A percentile compares a stretch with the other conserved stretches of the same genome.
These are phyloP conservation scores for Carabus problematicus DNA, from an alignment of 2,888 invertebrate species.

Conservation along the genomic window DNA sequence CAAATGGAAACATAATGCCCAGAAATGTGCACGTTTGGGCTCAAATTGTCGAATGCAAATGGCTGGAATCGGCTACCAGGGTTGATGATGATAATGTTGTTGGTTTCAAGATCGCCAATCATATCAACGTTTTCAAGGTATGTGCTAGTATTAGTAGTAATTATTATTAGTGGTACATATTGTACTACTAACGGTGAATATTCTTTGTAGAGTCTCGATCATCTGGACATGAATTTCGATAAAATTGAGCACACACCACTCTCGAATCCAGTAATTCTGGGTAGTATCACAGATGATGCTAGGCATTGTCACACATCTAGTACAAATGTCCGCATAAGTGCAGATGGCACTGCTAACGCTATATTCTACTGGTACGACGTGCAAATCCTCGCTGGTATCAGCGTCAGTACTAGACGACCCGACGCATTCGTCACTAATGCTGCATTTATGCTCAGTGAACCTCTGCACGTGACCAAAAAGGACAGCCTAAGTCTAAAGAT, in stretches of 20 bases:
- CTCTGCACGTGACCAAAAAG: conserved; percentile 52
- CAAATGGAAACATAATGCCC: conserved; percentile 57
- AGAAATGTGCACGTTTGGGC: conserved; percentile 62
- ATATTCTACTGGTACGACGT: conserved; percentile 66
- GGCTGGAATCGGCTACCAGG: conserved; percentile 66
- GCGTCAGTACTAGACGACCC: conserved; percentile 59
- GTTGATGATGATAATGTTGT: conserved; percentile 66
- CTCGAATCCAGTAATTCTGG: conserved; percentile 53
- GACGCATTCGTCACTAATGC: conserved; percentile 61
- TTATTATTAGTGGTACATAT: not conserved
- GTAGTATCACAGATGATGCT: conserved; percentile 22
- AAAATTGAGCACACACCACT: conserved; percentile 59
- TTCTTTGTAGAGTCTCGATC: conserved; percentile 62
- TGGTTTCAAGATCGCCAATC: conserved; percentile 63
- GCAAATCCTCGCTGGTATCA: conserved; percentile 58
- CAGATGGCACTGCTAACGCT: conserved; percentile 61
- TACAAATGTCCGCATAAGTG: conserved; percentile 53
- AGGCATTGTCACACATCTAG: not conserved
- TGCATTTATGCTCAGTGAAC: conserved; percentile 60
- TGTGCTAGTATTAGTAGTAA: conserved; percentile 46
- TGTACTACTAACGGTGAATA: not conserved
- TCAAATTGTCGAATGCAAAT: conserved; percentile 67
- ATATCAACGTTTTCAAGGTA: conserved; percentile 68
- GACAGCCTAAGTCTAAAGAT: conserved; percentile 53
- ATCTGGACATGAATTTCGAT: conserved; percentile 62